phyloP scores from a whole-genome alignment of 2,888 invertebrate species.

The Pantelozetes paolii region DNA sequence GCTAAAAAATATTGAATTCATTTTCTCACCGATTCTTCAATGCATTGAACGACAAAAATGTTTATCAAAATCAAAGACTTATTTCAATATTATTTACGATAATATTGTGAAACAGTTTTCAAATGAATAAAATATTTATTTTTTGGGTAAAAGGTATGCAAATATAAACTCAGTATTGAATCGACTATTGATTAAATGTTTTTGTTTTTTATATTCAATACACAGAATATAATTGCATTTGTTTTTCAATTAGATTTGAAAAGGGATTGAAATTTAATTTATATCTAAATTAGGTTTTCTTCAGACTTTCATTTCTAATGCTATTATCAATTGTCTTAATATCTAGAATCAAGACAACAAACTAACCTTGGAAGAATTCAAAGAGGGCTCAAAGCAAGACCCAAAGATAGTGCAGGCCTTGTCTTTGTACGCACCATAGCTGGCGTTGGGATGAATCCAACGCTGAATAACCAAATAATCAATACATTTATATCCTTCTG shows the following conservation, averaged over 20 bases:
- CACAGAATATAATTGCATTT: too few relatives aligned
- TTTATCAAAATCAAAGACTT: too few relatives aligned
- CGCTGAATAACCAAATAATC: background rate
- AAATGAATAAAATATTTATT: background rate
- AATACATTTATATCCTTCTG: background rate
- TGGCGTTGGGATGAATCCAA: background rate
- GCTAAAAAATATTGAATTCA: too few relatives aligned
- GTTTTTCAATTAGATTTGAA: too few relatives aligned
- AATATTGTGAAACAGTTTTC: background rate
- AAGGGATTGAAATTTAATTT: too few relatives aligned
- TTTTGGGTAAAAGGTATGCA: too few relatives aligned
- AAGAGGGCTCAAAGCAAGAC: constrained; percentile 96
- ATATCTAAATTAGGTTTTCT: too few relatives aligned
- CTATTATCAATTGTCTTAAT: constrained; percentile 11
- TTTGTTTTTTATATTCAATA: too few relatives aligned
- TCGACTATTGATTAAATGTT: too few relatives aligned
- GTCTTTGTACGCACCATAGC: constrained; percentile 54
- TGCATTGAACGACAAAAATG: background rate
- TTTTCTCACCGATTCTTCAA: background rate
- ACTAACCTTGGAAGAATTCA: constrained; percentile 89
- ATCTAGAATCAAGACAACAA: constrained; percentile 84
- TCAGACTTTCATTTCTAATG: too few relatives aligned
- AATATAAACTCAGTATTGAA: too few relatives aligned
- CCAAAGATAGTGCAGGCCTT: constrained; percentile 96
- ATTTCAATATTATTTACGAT: too few relatives aligned